A percentile compares a stretch with the other conserved stretches of the same genome.
Evolutionary conservation across 2,113 vertebrate genomes (phyloP).

Genomic region (Potamarius usumacintae): DNA sequence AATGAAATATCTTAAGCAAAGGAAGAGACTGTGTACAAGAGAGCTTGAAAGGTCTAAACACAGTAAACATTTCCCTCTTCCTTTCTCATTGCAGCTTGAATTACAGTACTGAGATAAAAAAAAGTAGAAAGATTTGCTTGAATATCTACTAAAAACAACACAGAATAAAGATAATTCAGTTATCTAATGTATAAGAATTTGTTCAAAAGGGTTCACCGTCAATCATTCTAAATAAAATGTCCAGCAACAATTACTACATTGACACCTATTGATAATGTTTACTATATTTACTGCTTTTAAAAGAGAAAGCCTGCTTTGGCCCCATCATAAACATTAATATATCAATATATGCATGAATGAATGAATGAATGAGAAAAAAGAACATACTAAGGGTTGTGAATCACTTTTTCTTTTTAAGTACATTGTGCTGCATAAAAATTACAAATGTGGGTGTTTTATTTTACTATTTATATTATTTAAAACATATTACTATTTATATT

Average conservation of each 20-base stretch:
- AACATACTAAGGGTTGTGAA: not conserved
- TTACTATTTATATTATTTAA: not conserved
- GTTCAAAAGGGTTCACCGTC: too few species aligned
- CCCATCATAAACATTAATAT: conserved; percentile 20
- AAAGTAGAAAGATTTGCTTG: not conserved
- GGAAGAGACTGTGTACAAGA: not conserved
- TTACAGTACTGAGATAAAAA: not conserved
- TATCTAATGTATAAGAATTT: conserved; percentile 28
- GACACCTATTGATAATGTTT: conserved; percentile 3
- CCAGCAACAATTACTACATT: conserved; percentile 40
- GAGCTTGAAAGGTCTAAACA: not conserved
- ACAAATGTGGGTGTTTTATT: not conserved
- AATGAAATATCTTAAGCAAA: conserved; percentile 62
- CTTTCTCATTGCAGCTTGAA: not conserved
- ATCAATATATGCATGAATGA: conserved; percentile 19
- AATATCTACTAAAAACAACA: not conserved
- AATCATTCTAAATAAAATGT: not conserved
- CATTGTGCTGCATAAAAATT: conserved; percentile 1
- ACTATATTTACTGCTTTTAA: conserved; percentile 28
- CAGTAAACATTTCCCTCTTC: not conserved
- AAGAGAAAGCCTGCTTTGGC: conserved; percentile 1
- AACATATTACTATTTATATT: not conserved
- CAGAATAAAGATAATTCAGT: conserved; percentile 35
- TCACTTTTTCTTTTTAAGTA: conserved; percentile 8
- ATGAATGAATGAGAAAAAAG: not conserved